phyloP scores from a whole-genome alignment of 1,140 invertebrate species.

The Trachymyrmex septentrionalis region DNA sequence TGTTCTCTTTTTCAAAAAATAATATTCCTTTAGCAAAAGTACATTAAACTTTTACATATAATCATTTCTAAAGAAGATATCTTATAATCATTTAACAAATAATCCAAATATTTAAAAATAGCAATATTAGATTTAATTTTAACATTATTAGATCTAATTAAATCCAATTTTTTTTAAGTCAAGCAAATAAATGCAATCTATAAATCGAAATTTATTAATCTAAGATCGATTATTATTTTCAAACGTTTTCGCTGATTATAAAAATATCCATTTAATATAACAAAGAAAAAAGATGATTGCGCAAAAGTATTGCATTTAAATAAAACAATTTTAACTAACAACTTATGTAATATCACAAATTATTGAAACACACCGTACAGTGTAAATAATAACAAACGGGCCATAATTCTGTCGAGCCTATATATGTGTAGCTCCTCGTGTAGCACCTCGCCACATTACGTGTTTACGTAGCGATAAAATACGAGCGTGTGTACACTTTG shows the following conservation, averaged over 20 bases:
- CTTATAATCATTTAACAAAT: not conserved
- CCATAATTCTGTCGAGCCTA: constrained; percentile 61
- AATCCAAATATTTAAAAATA: constrained; percentile 5
- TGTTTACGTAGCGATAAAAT: constrained; percentile 72
- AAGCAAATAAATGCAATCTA: not conserved
- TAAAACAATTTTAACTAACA: constrained; percentile 1
- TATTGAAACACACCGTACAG: constrained; percentile 35
- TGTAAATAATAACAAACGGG: constrained; percentile 66
- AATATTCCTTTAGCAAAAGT: not conserved
- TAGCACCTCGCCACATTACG: constrained; percentile 54
- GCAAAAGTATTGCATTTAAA: not conserved
- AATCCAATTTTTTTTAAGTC: not conserved
- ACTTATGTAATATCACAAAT: constrained; percentile 44
- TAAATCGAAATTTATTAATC: not conserved
- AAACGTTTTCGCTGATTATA: not conserved
- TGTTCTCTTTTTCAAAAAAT: not conserved
- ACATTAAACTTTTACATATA: not conserved
- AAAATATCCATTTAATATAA: not conserved
- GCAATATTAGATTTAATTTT: not conserved
- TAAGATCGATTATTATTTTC: not conserved
- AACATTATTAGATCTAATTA: not conserved
- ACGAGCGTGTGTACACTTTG: constrained; percentile 42
- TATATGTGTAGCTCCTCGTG: constrained; percentile 28
- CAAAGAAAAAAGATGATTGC: not conserved
- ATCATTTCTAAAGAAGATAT: not conserved